Base-by-base conservation (phyloP, 2,797 vertebrate genomes). In the Pristis pectinata region DNA sequence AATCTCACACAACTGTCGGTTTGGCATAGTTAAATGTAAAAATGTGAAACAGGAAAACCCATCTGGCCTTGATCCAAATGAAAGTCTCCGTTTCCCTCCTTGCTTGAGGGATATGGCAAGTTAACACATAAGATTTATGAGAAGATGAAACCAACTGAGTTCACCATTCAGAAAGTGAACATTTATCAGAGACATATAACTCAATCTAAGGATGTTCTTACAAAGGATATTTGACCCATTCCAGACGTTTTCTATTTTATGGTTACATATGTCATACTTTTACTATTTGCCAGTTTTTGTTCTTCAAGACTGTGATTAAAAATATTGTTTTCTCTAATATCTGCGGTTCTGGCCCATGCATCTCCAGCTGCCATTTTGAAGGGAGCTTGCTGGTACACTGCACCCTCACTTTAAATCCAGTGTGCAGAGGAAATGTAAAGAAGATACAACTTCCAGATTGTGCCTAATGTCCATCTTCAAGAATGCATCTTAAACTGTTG, bases 101-200 rank as follows among this genome's bases (percentile, higher is more conserved):
- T 91, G 87, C 59, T 91, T 91, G 87, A 91, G 59, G 87, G 59
- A 91, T 91, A 91, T 91, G 87, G n/a, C 87, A 91, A 91, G 34
- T 64, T 91, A 91, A 61, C 87, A 91, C 59, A 91, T 91, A 91
- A 56, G 59, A 91, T 91, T 91, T 37, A 91, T 91, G 87, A 64
- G 59, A 64, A 91, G n/a, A 64, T 91, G 59, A 61, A 91, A 91
- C 87, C 87, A 91, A 64, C 59, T 64, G n/a, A 64, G 17, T 64
- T 91, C 59, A 61, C 87, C 34, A 91, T 91, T 91, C 59, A 64
- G 59, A 61, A 64, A 91, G 56, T 17, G 59, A 91, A 91, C 59
- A 91, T 91, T 91, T 64, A 22, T 64, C 34, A 37, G 17, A 61
- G 53, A 22, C 3, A 37, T 15, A 22, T n/a, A 91, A 91, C 34